Percentiles rank a stretch among this genome's conserved stretches.
These are phyloP conservation scores for Calycopis cecrops DNA, from an alignment of 1,140 invertebrate species.

Conservation along the genomic window DNA sequence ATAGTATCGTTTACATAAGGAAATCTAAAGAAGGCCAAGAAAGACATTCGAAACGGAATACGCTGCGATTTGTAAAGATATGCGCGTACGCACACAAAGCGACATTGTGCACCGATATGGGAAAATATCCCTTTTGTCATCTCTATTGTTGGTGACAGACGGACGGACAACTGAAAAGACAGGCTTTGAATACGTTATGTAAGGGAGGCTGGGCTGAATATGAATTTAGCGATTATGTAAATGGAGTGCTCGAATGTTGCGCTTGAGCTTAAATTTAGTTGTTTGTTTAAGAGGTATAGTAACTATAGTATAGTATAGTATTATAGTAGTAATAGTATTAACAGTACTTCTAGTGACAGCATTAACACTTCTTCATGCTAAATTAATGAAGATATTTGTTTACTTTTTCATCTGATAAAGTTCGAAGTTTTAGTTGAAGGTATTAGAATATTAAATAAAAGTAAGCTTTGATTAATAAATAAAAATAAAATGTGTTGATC, in stretches of 20 bases:
- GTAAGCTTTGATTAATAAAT: no score
- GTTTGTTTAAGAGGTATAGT: not conserved
- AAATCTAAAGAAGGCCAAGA: conserved; percentile 37
- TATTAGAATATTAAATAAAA: no score
- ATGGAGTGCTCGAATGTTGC: conserved; percentile 17
- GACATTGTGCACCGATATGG: conserved; percentile 64
- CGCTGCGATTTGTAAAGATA: conserved; percentile 41
- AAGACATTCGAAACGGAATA: conserved; percentile 41
- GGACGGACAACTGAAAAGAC: conserved; percentile 71
- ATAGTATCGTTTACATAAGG: conserved; percentile 24
- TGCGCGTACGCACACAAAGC: conserved; percentile 42
- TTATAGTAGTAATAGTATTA: no score
- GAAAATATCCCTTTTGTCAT: conserved; percentile 69
- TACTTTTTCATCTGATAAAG: no score
- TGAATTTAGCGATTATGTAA: conserved; percentile 52
- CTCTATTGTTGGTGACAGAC: conserved; percentile 63
- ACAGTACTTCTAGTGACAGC: no score
- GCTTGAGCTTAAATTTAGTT: not conserved
- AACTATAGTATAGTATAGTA: no score
- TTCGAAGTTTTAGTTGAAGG: no score
- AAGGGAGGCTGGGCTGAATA: conserved; percentile 44
- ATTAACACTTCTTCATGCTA: not conserved
- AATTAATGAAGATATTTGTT: no score
- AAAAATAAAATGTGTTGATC: no score
- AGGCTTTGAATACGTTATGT: conserved; percentile 60